These are phyloP conservation scores for Phaethornis superciliosus DNA, from an alignment of 2,113 vertebrate genomes.

Conservation along the genomic window DNA sequence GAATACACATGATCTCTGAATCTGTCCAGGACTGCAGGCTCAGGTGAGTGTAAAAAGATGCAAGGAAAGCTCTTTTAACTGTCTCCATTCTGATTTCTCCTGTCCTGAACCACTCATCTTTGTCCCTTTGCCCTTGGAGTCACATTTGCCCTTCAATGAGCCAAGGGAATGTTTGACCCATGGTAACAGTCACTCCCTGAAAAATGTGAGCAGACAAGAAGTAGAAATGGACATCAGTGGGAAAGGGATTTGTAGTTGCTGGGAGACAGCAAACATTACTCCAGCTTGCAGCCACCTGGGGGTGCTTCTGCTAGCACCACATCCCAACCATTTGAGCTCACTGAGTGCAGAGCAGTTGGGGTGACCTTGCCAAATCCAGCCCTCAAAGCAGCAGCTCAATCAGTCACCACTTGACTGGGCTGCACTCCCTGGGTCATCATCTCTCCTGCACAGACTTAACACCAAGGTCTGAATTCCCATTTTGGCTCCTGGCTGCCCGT, in stretches of 20 bases:
- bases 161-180: background rate
- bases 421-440: fast-evolving
- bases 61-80: background rate
- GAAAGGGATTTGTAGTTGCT: fast-evolving
- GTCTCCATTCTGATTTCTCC: background rate
- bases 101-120: background rate
- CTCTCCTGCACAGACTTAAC: background rate
- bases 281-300: fast-evolving
- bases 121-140: background rate
- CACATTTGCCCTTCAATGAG: background rate
- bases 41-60: background rate
- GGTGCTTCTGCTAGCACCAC: background rate
- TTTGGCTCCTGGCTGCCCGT: background rate
- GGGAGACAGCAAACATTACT: fast-evolving
- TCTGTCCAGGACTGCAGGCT: background rate
- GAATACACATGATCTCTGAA: fast-evolving
- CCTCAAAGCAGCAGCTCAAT: background rate
- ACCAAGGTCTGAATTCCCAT: background rate
- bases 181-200: too few species aligned
- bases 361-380: background rate
- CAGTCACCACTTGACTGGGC: fast-evolving
- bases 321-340: background rate
- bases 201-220: background rate
- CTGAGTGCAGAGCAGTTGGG: background rate
- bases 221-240: background rate